Conservation (phyloP, 2,888 invertebrate genomes). For the Neuroscelio doddi region DNA sequence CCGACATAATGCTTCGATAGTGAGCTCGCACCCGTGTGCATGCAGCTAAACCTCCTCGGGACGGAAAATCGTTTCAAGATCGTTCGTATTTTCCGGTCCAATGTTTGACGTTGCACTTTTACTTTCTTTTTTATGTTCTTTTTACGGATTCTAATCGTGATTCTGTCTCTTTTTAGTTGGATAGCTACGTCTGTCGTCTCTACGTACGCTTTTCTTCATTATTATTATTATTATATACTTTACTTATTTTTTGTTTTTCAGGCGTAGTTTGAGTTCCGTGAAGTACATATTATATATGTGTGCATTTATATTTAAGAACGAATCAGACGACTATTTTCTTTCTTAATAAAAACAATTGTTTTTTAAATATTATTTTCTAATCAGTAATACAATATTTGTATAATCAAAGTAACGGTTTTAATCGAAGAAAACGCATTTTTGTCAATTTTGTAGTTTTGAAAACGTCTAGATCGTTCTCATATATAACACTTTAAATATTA, state of each 20-base stretch:
- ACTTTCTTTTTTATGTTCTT: conserved; percentile 2
- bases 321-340: too few species aligned
- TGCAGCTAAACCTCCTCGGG: conserved; percentile 42
- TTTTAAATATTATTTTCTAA: too few species aligned
- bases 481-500: conserved; percentile 11
- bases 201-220: conserved; percentile 26
- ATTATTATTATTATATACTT: too few species aligned
- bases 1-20: conserved; percentile 44
- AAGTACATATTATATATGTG: conserved; percentile 15
- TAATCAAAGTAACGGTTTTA: too few species aligned
- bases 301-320: conserved; percentile 33
- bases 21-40: conserved; percentile 40
- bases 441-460: too few species aligned
- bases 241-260: neutral
- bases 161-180: too few species aligned
- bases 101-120: conserved; percentile 27
- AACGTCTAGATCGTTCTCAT: conserved; percentile 24
- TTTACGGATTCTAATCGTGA: neutral
- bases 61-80: conserved; percentile 43
- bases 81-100: conserved; percentile 37
- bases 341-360: too few species aligned
- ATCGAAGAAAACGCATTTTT: too few species aligned
- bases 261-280: conserved; percentile 22
- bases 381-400: too few species aligned
- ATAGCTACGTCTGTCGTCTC: conserved; percentile 37